phyloP scores from a whole-genome alignment of 2,113 vertebrate species.

The Campylorhamphus procurvoides region DNA sequence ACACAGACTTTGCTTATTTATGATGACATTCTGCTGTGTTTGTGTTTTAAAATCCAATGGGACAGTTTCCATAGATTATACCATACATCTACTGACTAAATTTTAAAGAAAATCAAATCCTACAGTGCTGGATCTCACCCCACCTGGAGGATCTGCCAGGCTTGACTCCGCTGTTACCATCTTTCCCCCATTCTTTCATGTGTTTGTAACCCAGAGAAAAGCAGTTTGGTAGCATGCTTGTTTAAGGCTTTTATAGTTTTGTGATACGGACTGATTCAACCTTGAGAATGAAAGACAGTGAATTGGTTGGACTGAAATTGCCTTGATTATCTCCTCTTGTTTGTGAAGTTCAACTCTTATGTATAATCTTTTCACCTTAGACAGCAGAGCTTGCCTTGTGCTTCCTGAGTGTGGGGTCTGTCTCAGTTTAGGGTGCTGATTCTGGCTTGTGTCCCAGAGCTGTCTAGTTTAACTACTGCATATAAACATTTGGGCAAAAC shows the following conservation, averaged over 20 bases:
- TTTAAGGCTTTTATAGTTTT: background rate
- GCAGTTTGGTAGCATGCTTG: background rate
- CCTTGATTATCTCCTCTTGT: background rate
- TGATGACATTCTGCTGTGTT: slow-evolving; percentile 73
- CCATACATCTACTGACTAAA: slow-evolving; percentile 14
- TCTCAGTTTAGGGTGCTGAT: background rate
- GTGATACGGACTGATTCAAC: background rate
- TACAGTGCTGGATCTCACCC: background rate
- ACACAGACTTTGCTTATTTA: slow-evolving; percentile 79
- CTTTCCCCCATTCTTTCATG: background rate
- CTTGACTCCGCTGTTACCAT: slow-evolving; percentile 9
- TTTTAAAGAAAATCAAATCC: slow-evolving; percentile 9
- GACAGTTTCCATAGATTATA: slow-evolving; percentile 48
- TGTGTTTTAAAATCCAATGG: slow-evolving; percentile 72
- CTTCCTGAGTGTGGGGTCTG: background rate
- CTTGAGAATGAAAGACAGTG: background rate
- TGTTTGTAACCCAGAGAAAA: background rate
- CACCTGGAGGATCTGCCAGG: background rate
- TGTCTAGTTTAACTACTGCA: background rate
- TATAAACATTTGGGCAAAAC: background rate
- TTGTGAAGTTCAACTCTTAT: background rate
- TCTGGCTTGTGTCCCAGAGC: background rate
- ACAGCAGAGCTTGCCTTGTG: background rate
- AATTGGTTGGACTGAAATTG: background rate
- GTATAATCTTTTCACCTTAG: background rate